Evolutionary conservation across 1,140 invertebrate genomes (phyloP).

Genomic region (Thaumetopoea pityocampa): DNA sequence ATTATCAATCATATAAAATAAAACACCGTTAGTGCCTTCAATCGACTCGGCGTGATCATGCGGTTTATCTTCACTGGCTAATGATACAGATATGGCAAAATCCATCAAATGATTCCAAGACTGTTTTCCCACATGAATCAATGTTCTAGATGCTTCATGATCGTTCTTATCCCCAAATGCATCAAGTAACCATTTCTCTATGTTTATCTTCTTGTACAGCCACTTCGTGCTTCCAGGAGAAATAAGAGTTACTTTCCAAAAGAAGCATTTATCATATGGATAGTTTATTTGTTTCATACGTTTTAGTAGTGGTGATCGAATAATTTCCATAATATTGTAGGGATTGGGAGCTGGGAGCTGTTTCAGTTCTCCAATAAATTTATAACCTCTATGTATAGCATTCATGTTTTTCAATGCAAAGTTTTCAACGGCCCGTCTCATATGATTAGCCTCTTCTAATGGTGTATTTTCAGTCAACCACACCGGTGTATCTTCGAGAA

Average conservation of each 20-base stretch:
- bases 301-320: slow-evolving; percentile 64
- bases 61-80: slow-evolving; percentile 37
- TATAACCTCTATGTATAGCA: slow-evolving; percentile 68
- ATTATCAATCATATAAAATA: slow-evolving; percentile 53
- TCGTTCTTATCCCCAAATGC: slow-evolving; percentile 50
- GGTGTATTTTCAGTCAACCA: slow-evolving; percentile 77
- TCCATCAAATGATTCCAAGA: slow-evolving; percentile 70
- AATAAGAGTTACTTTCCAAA: slow-evolving; percentile 82
- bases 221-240: slow-evolving; percentile 70
- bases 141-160: slow-evolving; percentile 37
- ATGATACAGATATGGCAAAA: slow-evolving; percentile 62
- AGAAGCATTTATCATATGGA: slow-evolving; percentile 75
- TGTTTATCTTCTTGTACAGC: too few species aligned
- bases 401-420: slow-evolving; percentile 76
- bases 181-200: slow-evolving; percentile 48
- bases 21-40: slow-evolving; percentile 59
- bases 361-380: slow-evolving; percentile 53
- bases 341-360: slow-evolving; percentile 46
- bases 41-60: slow-evolving; percentile 48
- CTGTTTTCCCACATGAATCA: slow-evolving; percentile 60
- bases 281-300: slow-evolving; percentile 68
- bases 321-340: slow-evolving; percentile 70
- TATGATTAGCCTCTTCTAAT: slow-evolving; percentile 68
- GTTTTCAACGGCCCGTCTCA: slow-evolving; percentile 72
- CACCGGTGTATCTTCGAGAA: slow-evolving; percentile 78